Evolutionary conservation across 2,797 vertebrate genomes (phyloP), one percentile per base, ranked within the genome.

Genomic region (Bucorvus abyssinicus): DNA sequence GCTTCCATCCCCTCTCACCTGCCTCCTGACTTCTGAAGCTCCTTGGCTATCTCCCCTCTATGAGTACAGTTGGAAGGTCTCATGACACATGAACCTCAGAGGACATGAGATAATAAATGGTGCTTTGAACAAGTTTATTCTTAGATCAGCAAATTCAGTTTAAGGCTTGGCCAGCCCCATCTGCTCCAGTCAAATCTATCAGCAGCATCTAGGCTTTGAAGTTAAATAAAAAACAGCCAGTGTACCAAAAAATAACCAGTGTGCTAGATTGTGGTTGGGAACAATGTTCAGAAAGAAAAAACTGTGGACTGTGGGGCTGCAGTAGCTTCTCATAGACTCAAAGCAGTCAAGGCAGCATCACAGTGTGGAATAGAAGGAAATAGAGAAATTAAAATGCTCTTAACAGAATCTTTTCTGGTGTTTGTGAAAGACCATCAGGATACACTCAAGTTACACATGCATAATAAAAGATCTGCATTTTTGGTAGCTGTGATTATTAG

Each of bases 111-210:
- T 70, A 93, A 79, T 42, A 87, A 94, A 89, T 24, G 8, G 12
- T 81, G 91, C 69, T 93, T 82, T 61, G 32, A 91, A 76, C 60
- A 75, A 24, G 45, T 73, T 94, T 94, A 91, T 94, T 97, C 87
- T 96, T 95, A 92, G 84, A 85, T 91, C 71, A 81, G 38, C 30
- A 91, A 92, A 76, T 86, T 56, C n/a, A 77, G 24, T 88, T 93
- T 87, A 87, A 77, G 73, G 70, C n/a, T 90, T 42, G 91, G 36
- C 12, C 83, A 94, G 69, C 40, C 68, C 38, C 55, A 84, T 68
- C 82, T 67, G 71, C 80, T 92, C 75, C 73, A 12, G 47, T 87
- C 40, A 87, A 84, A 91, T 50, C 83, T 78, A 70, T 61, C 71
- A 83, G 68, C 55, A 91, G 57, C 34, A 91, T 38, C 69, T 29